A percentile compares a stretch with the other conserved stretches of the same genome.
phyloP scores from a whole-genome alignment of 1,140 invertebrate species.

The Drosophila asahinai region DNA sequence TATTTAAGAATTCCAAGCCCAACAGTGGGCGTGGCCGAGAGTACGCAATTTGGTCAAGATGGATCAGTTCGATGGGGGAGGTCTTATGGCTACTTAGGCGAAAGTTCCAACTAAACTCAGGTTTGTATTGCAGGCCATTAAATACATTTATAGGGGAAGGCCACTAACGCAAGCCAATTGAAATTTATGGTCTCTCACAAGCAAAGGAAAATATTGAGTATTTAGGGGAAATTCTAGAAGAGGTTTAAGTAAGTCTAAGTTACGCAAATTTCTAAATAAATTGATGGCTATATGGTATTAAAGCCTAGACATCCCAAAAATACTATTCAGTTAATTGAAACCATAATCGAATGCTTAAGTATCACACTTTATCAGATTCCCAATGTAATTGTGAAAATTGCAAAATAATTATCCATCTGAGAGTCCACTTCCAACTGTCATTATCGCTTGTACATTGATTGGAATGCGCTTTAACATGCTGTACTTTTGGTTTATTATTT shows the following conservation, averaged over 20 bases:
- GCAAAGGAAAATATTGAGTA: not conserved
- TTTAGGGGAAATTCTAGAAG: not conserved
- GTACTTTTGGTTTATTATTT: constrained; percentile 6
- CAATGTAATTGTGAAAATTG: constrained; percentile 10
- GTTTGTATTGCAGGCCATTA: constrained; percentile 27
- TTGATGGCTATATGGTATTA: not conserved
- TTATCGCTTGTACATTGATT: not conserved
- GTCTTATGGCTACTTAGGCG: constrained; percentile 15
- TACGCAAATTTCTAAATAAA: not conserved
- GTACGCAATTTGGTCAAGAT: constrained; percentile 59
- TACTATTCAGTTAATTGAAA: not conserved
- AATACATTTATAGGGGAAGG: constrained; percentile 33
- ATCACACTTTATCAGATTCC: not conserved
- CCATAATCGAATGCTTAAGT: not conserved
- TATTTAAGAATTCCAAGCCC: constrained; percentile 72
- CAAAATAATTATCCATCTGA: constrained; percentile 2
- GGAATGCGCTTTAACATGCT: not conserved
- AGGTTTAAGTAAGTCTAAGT: not conserved
- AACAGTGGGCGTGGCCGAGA: constrained; percentile 40
- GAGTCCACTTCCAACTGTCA: not conserved
- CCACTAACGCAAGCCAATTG: not conserved
- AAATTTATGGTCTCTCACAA: constrained; percentile 15
- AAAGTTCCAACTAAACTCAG: constrained; percentile 21
- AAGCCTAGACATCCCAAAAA: too few species aligned
- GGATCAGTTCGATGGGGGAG: constrained; percentile 38